phyloP scores from a whole-genome alignment of 2,888 invertebrate genomes.

The Lissonota sp. region DNA sequence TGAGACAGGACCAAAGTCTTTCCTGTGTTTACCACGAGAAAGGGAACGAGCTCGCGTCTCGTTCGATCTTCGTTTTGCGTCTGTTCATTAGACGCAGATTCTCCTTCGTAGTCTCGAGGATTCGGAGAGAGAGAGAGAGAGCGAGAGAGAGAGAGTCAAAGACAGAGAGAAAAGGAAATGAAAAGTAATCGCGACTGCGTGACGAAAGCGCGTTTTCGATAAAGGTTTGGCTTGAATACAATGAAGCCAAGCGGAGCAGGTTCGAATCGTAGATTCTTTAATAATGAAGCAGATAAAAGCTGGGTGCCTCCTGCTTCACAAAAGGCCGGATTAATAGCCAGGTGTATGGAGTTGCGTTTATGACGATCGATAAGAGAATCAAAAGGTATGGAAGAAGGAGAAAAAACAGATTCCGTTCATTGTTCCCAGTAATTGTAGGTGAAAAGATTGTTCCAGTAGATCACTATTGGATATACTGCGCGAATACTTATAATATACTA shows the following conservation, averaged over 20 bases:
- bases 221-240: not conserved
- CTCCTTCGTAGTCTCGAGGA: slow-evolving; percentile 4
- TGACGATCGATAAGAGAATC: slow-evolving; percentile 17
- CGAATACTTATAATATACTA: no score
- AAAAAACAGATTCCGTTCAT: no score
- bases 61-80: slow-evolving; percentile 49
- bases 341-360: not conserved
- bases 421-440: no score
- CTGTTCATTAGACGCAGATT: slow-evolving; percentile 51
- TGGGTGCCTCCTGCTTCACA: slow-evolving; percentile 14
- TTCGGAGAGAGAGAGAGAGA: slow-evolving; percentile 4
- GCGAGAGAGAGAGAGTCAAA: not conserved
- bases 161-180: not conserved
- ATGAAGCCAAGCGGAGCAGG: slow-evolving; percentile 2
- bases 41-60: slow-evolving; percentile 30
- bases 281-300: slow-evolving; percentile 5
- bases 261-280: slow-evolving; percentile 13
- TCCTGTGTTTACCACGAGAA: slow-evolving; percentile 20
- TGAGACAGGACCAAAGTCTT: slow-evolving; percentile 35
- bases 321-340: slow-evolving; percentile 23
- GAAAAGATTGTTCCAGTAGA: no score
- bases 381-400: not conserved
- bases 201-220: slow-evolving; percentile 6
- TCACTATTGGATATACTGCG: no score
- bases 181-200: not conserved